phyloP scores from a whole-genome alignment of 2,888 invertebrate species.

The Metopia argyrocephala region DNA sequence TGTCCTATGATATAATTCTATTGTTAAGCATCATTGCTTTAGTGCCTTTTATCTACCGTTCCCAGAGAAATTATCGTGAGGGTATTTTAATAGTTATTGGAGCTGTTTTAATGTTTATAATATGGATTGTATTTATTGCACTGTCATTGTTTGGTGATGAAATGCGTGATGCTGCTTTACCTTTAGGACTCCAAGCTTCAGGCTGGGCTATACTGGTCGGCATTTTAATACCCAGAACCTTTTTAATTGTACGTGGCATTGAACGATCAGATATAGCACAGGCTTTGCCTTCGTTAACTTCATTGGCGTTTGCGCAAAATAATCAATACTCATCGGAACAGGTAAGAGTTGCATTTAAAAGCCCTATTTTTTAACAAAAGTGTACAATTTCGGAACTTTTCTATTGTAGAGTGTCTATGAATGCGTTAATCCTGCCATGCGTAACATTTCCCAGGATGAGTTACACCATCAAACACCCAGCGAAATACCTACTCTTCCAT shows the following conservation, averaged over 20 bases:
- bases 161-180: slow-evolving; percentile 82
- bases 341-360: slow-evolving; percentile 68
- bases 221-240: slow-evolving; percentile 85
- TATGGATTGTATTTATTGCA: slow-evolving; percentile 83
- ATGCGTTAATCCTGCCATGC: slow-evolving; percentile 81
- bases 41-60: slow-evolving; percentile 82
- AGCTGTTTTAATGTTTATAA: slow-evolving; percentile 80
- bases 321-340: slow-evolving; percentile 79
- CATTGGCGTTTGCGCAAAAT: slow-evolving; percentile 78
- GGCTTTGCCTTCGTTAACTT: slow-evolving; percentile 79
- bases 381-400: neutral
- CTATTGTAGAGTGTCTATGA: slow-evolving; percentile 80
- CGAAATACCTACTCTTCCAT: slow-evolving; percentile 78
- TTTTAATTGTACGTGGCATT: slow-evolving; percentile 83
- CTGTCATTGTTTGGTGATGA: slow-evolving; percentile 80
- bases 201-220: slow-evolving; percentile 82
- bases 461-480: slow-evolving; percentile 77
- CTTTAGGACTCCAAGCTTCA: slow-evolving; percentile 82
- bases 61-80: slow-evolving; percentile 85
- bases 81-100: slow-evolving; percentile 81
- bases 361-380: neutral
- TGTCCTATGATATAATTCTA: slow-evolving; percentile 83
- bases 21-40: slow-evolving; percentile 81
- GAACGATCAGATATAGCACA: slow-evolving; percentile 82
- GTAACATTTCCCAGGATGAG: slow-evolving; percentile 76